Percentiles rank a stretch among this genome's conserved stretches.
phyloP scores from a whole-genome alignment of 1,140 invertebrate species.

The Pteromalus puparum region DNA sequence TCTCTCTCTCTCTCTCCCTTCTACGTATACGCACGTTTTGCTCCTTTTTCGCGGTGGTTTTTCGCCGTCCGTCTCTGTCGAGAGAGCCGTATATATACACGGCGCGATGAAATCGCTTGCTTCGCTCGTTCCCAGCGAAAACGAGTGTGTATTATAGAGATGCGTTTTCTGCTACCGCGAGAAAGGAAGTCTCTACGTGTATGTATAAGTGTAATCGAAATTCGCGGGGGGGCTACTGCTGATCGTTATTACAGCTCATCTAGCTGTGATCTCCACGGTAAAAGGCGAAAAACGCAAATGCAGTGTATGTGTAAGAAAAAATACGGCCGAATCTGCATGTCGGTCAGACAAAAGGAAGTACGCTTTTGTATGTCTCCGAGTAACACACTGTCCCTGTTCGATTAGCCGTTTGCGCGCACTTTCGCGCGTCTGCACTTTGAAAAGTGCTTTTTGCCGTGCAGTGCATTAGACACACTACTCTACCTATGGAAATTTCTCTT shows the following conservation, averaged over 20 bases:
- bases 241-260: too few species aligned
- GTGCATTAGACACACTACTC: neutral
- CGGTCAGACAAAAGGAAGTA: neutral
- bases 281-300: too few species aligned
- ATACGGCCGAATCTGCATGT: neutral
- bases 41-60: slow-evolving; percentile 44
- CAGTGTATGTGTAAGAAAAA: too few species aligned
- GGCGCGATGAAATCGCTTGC: neutral
- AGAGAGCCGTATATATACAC: neutral
- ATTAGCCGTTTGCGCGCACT: neutral
- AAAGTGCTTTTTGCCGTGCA: slow-evolving; percentile 3
- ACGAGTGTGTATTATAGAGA: neutral
- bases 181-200: too few species aligned
- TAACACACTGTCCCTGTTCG: neutral
- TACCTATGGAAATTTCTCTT: neutral
- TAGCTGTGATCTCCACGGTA: too few species aligned
- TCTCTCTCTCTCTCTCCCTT: too few species aligned
- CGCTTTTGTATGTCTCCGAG: neutral
- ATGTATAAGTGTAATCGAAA: neutral
- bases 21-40: neutral
- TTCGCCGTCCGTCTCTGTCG: slow-evolving; percentile 39
- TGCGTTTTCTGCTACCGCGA: too few species aligned
- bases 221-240: neutral
- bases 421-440: neutral
- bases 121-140: slow-evolving; percentile 10